These are phyloP conservation scores for Amphimedon queenslandica DNA, from an alignment of 37 sponge, comb jelly and placozoan genomes.

Conservation along the genomic window DNA sequence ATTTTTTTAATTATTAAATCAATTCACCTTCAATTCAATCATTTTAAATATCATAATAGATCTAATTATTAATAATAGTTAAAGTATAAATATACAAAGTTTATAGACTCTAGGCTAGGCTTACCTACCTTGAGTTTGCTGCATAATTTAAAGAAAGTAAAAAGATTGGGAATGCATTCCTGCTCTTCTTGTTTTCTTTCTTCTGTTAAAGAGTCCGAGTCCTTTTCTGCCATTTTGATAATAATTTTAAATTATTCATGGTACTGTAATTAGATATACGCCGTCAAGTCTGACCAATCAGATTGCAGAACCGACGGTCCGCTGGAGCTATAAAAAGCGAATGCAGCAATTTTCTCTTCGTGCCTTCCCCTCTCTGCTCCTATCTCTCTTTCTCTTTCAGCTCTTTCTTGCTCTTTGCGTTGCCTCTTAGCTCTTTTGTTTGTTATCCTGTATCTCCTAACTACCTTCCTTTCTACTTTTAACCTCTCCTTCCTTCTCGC, in stretches of 20 bases:
- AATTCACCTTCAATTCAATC: not conserved
- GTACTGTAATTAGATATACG: too few species aligned
- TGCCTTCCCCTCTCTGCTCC: slow-evolving; percentile 5
- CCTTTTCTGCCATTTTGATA: too few species aligned
- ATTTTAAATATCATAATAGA: not conserved
- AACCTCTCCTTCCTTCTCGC: not conserved
- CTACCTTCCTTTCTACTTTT: not conserved
- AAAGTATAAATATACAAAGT: not conserved
- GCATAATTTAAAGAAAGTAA: slow-evolving; percentile 67
- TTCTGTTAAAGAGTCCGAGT: too few species aligned
- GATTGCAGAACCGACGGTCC: too few species aligned
- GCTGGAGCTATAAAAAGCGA: too few species aligned
- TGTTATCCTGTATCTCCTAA: too few species aligned
- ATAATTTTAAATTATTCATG: too few species aligned
- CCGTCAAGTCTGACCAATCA: too few species aligned
- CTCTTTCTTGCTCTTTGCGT: too few species aligned
- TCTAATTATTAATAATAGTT: not conserved
- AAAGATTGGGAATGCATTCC: slow-evolving; percentile 17
- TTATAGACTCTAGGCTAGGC: too few species aligned
- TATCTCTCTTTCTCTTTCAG: slow-evolving; percentile 8
- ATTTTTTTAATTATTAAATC: not conserved
- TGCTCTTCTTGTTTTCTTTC: too few species aligned
- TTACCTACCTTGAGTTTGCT: slow-evolving; percentile 71
- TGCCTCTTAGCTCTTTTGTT: too few species aligned
- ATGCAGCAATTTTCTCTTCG: not conserved